phyloP scores from a whole-genome alignment of 2,113 vertebrate genomes.

The Pterocles orientalis region DNA sequence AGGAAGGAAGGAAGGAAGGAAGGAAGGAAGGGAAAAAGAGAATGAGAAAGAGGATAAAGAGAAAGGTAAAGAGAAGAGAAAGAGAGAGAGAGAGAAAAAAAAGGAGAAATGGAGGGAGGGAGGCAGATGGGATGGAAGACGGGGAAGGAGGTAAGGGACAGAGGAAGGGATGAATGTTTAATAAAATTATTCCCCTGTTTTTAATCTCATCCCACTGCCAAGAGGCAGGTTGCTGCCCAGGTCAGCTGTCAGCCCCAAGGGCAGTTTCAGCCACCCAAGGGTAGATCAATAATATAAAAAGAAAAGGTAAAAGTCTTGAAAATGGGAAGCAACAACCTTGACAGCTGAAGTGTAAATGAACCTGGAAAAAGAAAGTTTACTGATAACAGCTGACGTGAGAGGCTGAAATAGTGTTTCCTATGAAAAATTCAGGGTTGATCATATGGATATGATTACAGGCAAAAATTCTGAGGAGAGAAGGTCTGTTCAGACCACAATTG shows the following conservation, averaged over 20 bases:
- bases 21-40: rapidly evolving
- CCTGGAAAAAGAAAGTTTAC: background rate
- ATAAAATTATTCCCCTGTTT: background rate
- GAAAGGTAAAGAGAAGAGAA: too few species aligned
- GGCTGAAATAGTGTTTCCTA: background rate
- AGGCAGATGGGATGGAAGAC: rapidly evolving
- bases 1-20: too few species aligned
- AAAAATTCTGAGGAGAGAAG: background rate
- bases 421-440: background rate
- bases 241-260: background rate
- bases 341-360: background rate
- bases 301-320: background rate
- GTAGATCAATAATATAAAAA: background rate
- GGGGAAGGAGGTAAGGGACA: background rate
- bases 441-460: rapidly evolving
- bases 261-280: background rate
- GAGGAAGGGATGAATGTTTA: background rate
- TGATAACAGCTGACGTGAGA: background rate
- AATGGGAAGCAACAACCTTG: background rate
- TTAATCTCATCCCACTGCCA: background rate
- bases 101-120: background rate
- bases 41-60: too few species aligned
- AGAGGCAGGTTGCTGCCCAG: background rate
- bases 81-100: rapidly evolving
- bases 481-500: background rate